Conservation (phyloP, 2,113 vertebrate species). For the Malurus elegans region DNA sequence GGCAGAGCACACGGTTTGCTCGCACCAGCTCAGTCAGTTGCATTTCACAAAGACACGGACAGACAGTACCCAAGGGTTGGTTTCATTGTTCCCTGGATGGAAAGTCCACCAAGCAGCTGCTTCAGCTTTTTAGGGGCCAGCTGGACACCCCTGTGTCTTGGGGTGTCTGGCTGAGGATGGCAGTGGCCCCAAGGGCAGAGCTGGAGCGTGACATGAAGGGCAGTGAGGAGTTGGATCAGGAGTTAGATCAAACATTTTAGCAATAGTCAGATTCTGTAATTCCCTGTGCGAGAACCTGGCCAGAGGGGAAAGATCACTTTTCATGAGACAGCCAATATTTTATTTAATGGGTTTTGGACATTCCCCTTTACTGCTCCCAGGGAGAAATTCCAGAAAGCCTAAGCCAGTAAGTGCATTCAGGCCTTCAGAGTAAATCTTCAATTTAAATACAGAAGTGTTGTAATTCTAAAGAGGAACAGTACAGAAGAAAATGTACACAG, state of each 20-base stretch:
- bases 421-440: not conserved
- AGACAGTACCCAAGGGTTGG: not conserved
- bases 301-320: not conserved
- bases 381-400: not conserved
- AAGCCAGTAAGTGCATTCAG: not conserved
- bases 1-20: not conserved
- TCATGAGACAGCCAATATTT: not conserved
- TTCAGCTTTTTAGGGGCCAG: not conserved
- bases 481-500: not conserved
- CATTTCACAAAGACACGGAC: not conserved
- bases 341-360: not conserved
- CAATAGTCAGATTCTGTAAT: not conserved
- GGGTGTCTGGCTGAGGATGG: not conserved
- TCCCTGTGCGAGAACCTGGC: not conserved
- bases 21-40: not conserved
- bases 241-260: not conserved
- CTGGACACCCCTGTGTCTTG: rapidly evolving
- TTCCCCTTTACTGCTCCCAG: constrained; percentile 4
- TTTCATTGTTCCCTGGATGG: not conserved
- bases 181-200: not conserved
- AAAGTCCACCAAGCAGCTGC: not conserved
- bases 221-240: not conserved
- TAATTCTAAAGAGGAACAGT: constrained; percentile 25
- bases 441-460: not conserved
- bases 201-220: rapidly evolving